Evolutionary conservation across 1,140 invertebrate genomes (phyloP), one percentile per base, ranked within the genome.

Genomic region (Liolophura sinensis): DNA sequence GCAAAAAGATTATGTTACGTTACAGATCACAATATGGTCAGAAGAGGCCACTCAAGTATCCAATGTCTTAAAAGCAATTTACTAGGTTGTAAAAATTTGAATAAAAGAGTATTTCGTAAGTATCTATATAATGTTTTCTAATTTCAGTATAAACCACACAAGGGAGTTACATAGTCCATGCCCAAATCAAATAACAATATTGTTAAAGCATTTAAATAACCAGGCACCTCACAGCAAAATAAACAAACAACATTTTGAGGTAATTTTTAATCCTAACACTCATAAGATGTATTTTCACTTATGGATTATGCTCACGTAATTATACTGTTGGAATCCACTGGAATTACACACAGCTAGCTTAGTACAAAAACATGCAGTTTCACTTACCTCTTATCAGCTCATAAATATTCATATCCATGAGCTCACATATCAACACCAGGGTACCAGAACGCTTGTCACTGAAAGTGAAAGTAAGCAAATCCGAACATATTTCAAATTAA

Each of bases 391-490:
- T 86, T 64, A 90, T 87, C 48, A 89, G 77, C 74, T 91, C 89
- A 75, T 90, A 90, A 61, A 91, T 84, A 73, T 89, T 90, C 87
- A 89, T 88, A 71, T 91, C 89, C 89, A 91, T 90, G 27, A 91
- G 73, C 75, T 91, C 89, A 77, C 90, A 90, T 22, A 91, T 85
- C 31, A 91, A 81, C 9, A 87, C 87, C 50, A 90, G 83, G 69
- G 85, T 86, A 50, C 89, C 88, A 25, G 84, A 83, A 69, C 80
- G 82, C 60, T 73, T 90, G 73, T 83, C 85, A 74, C 78, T 86
- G 78, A 73, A 82, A 76, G 71, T 20, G 71, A 76, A 73, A 60
- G 68, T 27, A 73, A 47, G 31, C 31, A 3, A 40, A 40, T 40
- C 9, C 31, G 9, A 40, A 40, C 31, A 40, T 40, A 9, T 40